Base-by-base conservation (phyloP, 2,888 invertebrate species). In the Cheilosia scutellata region DNA sequence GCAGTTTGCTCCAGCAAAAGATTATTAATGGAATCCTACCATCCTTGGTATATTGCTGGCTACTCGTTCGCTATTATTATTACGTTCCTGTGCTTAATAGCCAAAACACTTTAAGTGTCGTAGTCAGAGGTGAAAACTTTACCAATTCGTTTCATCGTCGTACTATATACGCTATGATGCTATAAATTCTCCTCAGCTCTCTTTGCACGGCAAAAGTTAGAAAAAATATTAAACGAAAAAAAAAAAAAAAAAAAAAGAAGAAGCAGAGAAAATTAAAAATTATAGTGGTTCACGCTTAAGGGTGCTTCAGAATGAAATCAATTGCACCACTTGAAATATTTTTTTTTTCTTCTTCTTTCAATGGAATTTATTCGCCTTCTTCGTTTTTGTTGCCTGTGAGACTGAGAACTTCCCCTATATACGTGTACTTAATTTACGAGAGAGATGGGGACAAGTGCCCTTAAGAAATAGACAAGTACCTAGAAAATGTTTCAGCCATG, bases 251-350 rank as follows among this genome's bases (percentile, higher is more conserved):
- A 33, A 7, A 7, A 2, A 74, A 25, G 25, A 42, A 72, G n/a
- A 29, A 25, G 37, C 44, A n/a, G 74, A 65, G 74, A 79, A 84
- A 84, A 84, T 84, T 79, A 84, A 84, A 84, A 84, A 84, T 84
- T 79, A 84, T 84, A 84, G 83, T 84, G 79, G 83, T 79, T 84
- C 83, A 84, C 79, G 79, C 75, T 84, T 74, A 84, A 83, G 83
- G 83, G 74, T 75, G 79, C 83, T 75, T 71, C 68, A 70, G 63
- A 79, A 74, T 70, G 74, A 84, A 84, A 84, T 84, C 83, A 84
- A 84, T 84, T 84, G 83, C 79, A 70, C 74, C 79, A 79, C 83
- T 84, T 84, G 79, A 84, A 74, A 79, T 83, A 74, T 83, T 78
- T 70, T 77, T 37, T 53, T 68, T 49, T 74, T 42, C 57, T 65